Conservation (phyloP, 2,888 invertebrate species). For the Vesta saturnalis region DNA sequence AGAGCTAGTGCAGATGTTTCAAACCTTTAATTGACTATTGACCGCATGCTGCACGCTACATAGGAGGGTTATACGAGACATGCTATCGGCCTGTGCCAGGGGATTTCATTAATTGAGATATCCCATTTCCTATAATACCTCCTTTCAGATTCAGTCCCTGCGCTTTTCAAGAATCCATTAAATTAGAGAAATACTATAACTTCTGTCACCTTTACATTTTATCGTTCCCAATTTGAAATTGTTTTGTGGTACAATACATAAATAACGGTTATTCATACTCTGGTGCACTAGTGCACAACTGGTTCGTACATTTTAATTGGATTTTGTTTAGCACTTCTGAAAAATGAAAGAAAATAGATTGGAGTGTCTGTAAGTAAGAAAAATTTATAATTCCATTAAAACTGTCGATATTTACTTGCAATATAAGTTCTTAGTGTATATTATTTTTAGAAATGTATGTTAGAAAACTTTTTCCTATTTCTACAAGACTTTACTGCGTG, state of each 20-base stretch:
- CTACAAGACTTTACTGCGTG: background rate
- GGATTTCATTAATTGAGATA: constrained; percentile 47
- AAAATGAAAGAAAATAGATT: too few relatives aligned
- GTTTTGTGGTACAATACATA: too few relatives aligned
- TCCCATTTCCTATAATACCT: constrained; percentile 41
- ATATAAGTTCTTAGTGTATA: background rate
- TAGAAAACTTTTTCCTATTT: background rate
- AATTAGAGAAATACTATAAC: constrained; percentile 24
- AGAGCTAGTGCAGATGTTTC: constrained; percentile 55
- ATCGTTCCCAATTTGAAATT: too few relatives aligned
- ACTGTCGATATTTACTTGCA: too few relatives aligned
- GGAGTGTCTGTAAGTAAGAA: too few relatives aligned
- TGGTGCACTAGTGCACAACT: too few relatives aligned
- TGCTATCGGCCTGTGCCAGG: constrained; percentile 41
- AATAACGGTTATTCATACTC: too few relatives aligned
- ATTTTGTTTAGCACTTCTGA: too few relatives aligned
- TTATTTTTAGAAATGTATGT: background rate
- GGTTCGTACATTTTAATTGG: too few relatives aligned
- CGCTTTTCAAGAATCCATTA: constrained; percentile 40
- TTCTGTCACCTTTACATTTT: background rate
- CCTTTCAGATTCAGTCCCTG: constrained; percentile 40
- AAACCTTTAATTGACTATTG: constrained; percentile 54
- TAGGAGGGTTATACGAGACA: constrained; percentile 39
- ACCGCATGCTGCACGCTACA: constrained; percentile 44
- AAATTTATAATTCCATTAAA: too few relatives aligned